A percentile compares a stretch with the other conserved stretches of the same genome.
Conservation (phyloP, 2,113 vertebrate genomes). For the Gobio gobio region DNA sequence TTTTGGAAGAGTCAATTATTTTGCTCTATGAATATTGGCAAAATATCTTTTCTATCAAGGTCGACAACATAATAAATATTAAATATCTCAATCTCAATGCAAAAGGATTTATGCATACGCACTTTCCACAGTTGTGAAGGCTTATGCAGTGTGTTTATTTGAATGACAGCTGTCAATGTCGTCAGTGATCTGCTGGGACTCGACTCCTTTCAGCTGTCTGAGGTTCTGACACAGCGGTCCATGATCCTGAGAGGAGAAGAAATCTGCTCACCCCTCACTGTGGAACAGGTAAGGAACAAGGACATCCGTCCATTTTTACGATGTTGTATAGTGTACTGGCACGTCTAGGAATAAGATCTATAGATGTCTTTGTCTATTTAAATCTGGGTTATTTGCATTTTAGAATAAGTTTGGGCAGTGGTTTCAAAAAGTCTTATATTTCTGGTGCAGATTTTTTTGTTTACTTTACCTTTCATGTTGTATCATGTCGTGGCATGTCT, state of each 20-base stretch:
- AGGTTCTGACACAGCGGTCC: constrained; percentile 90
- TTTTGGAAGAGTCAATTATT: background rate
- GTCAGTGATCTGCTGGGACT: constrained; percentile 89
- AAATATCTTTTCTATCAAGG: background rate
- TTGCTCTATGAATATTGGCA: background rate
- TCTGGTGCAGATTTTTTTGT: constrained; percentile 1
- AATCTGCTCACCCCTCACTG: constrained; percentile 90
- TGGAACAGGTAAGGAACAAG: constrained; percentile 83
- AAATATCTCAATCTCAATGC: background rate
- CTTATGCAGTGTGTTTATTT: constrained; percentile 42
- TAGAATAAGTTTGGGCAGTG: background rate
- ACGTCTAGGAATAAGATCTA: background rate
- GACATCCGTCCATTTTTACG: background rate
- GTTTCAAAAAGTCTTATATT: background rate
- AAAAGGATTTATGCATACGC: background rate
- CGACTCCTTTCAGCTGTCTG: constrained; percentile 87
- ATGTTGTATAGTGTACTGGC: background rate
- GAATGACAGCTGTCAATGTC: constrained; percentile 78
- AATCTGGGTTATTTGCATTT: background rate
- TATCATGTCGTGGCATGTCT: constrained; percentile 8
- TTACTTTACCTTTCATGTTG: background rate
- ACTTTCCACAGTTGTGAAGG: constrained; percentile 27
- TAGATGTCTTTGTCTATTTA: background rate
- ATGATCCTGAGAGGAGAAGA: constrained; percentile 92
- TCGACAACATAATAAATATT: background rate